Evolutionary conservation across 1,140 invertebrate species (phyloP).

Genomic region (Macrobrachium nipponense): DNA sequence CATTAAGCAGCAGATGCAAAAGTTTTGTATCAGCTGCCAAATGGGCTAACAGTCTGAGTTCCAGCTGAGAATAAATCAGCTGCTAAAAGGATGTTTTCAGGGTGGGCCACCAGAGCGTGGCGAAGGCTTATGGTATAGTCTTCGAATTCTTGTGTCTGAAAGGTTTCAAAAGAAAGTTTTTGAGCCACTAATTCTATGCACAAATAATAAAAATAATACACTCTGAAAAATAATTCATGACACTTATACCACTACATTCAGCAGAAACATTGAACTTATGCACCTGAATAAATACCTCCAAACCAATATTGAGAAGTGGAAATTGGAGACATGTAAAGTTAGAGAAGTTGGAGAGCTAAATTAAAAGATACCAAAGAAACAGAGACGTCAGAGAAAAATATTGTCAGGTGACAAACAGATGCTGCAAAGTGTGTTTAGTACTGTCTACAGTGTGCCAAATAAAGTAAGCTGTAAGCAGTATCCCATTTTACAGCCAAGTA

Average conservation of each 20-base stretch:
- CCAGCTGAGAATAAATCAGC: constrained; percentile 98
- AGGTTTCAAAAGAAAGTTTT: background rate
- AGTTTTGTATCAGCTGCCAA: constrained; percentile 84
- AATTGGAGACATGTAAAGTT: background rate
- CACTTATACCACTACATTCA: too few species aligned
- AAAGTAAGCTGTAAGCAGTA: too few species aligned
- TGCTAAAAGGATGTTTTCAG: constrained; percentile 77
- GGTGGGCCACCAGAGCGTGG: constrained; percentile 63
- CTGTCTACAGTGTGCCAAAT: too few species aligned
- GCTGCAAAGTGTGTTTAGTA: too few species aligned
- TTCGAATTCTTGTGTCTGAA: constrained; percentile 2
- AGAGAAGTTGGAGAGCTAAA: background rate
- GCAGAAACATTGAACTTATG: too few species aligned
- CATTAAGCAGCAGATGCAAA: constrained; percentile 78
- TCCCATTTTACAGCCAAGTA: too few species aligned
- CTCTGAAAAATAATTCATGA: too few species aligned
- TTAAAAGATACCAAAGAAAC: too few species aligned
- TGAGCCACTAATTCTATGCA: background rate
- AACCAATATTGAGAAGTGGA: too few species aligned
- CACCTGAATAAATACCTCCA: too few species aligned
- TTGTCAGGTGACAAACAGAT: too few species aligned
- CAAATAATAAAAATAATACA: constrained; percentile 6
- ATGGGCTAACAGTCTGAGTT: constrained; percentile 92
- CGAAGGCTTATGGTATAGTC: constrained; percentile 67
- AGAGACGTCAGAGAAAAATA: too few species aligned